Conservation (phyloP, 1,140 invertebrate genomes). For the Pseudomyrmex cubaensis region DNA sequence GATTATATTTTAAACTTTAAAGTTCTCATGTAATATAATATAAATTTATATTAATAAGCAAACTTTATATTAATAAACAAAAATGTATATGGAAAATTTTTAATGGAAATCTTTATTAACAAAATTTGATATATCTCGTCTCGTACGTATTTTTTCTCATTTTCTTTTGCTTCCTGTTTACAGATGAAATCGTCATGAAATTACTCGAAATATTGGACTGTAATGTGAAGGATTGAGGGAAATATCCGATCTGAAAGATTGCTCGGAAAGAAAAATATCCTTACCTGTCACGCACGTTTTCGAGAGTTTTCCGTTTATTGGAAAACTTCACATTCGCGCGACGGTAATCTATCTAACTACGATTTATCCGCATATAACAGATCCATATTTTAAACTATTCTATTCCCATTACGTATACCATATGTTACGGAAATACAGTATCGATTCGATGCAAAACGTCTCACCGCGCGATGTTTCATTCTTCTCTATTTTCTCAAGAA, state of each 20-base stretch:
- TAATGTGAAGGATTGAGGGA: neutral
- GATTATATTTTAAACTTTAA: neutral
- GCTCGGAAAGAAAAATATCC: constrained; percentile 16
- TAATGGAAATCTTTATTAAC: too few species aligned
- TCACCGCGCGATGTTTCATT: neutral
- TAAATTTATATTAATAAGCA: too few species aligned
- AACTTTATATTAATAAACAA: too few species aligned
- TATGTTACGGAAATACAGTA: constrained; percentile 52
- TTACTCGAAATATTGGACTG: neutral
- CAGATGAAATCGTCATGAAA: neutral
- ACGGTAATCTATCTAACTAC: constrained; percentile 28
- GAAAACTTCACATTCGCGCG: constrained; percentile 12
- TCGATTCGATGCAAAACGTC: constrained; percentile 42
- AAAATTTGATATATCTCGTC: too few species aligned
- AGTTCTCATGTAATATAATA: too few species aligned
- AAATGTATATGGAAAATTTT: too few species aligned
- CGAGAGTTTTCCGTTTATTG: constrained; percentile 24
- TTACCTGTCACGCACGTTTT: neutral
- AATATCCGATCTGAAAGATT: constrained; percentile 19
- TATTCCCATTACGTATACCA: constrained; percentile 15
- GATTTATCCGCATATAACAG: constrained; percentile 32
- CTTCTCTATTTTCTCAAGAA: neutral
- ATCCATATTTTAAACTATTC: constrained; percentile 38
- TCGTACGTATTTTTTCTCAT: neutral
- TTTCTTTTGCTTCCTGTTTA: neutral